Evolutionary conservation across 2,888 invertebrate genomes (phyloP), one percentile per base, ranked within the genome.

Genomic region (Mythimna vitellina): DNA sequence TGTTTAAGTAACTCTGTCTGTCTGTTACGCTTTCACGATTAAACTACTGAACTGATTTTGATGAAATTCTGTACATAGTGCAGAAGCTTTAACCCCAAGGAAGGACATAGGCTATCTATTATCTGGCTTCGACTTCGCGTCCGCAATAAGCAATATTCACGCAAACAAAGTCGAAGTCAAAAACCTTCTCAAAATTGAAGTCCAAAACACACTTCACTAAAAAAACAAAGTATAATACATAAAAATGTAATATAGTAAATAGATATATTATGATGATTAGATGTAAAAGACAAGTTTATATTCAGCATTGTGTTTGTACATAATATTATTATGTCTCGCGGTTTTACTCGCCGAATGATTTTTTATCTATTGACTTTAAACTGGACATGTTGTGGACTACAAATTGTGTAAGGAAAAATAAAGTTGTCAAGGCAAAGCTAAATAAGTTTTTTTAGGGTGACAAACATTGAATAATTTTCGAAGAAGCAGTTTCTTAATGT

Each of bases 241-340:
- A 70, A 12, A 71, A 69, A 58, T 84, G 80, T 84, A 80, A 83
- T 77, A 82, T 84, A 83, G 76, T 74, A 61, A 70, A 70, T 82
- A 77, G 73, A 73, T 78, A 68, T 78, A 51, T n/a, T 6, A 78
- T 77, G 67, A 80, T 80, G 69, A 80, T 80, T 73, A 70, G 64
- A 76, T 78, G 62, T 77, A 80, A 85, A 85, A 85, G 82, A 86
- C 83, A 81, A 83, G 57, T 85, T 76, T 79, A 64, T 69, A 64
- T 66, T 67, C 72, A 69, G 64, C 73, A 64, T 73, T 76, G 73
- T 74, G 70, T 81, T 86, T 85, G 86, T 85, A 86, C 85, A 86
- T 87, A 86, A 83, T 70, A 72, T 65, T 80, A 79, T 76, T 80
- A 78, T 86, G 84, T 86, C 66, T 70, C 69, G 72, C 83, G 63